These are phyloP conservation scores for Psettodes erumei DNA, from an alignment of 2,113 vertebrate genomes.

Conservation along the genomic window DNA sequence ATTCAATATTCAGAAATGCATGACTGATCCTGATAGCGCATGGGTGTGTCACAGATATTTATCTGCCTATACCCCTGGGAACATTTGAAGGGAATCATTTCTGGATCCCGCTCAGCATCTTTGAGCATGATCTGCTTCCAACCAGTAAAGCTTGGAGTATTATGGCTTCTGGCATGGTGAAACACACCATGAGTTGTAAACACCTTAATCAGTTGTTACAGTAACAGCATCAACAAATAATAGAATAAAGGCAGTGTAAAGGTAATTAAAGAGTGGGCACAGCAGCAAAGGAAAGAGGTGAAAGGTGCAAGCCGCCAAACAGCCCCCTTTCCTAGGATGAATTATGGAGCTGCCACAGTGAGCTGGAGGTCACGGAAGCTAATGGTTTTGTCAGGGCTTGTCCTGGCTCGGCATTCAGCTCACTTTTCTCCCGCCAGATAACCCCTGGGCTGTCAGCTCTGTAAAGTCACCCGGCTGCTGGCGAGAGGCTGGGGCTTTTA, in stretches of 20 bases:
- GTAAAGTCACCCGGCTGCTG: slow-evolving; percentile 11
- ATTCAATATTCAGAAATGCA: background rate
- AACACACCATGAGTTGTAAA: slow-evolving; percentile 18
- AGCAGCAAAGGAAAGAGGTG: slow-evolving; percentile 35
- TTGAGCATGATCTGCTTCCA: slow-evolving; percentile 31
- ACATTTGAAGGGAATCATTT: slow-evolving; percentile 28
- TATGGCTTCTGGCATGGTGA: slow-evolving; percentile 28
- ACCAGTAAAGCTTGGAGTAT: slow-evolving; percentile 19
- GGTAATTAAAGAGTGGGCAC: slow-evolving; percentile 40
- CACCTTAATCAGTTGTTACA: slow-evolving; percentile 47
- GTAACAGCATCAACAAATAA: slow-evolving; percentile 57
- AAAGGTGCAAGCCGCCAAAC: slow-evolving; percentile 35
- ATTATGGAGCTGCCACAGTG: slow-evolving; percentile 47
- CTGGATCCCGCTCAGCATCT: slow-evolving; percentile 37
- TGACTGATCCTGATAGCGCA: background rate
- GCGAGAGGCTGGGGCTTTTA: slow-evolving; percentile 28
- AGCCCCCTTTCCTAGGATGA: slow-evolving; percentile 16
- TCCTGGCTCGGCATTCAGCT: slow-evolving; percentile 55
- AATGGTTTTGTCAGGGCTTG: slow-evolving; percentile 74
- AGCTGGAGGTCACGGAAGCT: slow-evolving; percentile 70
- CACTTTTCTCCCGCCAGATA: slow-evolving; percentile 59
- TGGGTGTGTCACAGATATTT: slow-evolving; percentile 6
- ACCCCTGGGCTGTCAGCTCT: slow-evolving; percentile 45
- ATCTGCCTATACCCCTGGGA: slow-evolving; percentile 13
- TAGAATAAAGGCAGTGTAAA: slow-evolving; percentile 38